Percentiles rank a stretch among this genome's conserved stretches.
Conservation (phyloP, 2,888 invertebrate species). For the Capitulum mitella region DNA sequence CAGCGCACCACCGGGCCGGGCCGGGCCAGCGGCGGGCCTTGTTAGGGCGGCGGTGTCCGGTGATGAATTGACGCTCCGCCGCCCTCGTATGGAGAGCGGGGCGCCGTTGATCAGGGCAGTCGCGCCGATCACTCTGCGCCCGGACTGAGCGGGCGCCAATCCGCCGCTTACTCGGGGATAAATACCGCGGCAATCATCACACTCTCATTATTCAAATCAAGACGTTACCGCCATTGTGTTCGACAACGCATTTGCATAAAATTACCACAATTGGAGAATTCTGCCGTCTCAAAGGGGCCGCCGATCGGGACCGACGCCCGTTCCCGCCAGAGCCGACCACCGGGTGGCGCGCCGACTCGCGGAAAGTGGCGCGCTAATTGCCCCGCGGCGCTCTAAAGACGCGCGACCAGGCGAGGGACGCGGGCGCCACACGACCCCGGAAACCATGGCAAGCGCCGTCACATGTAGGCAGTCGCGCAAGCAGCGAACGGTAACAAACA, state of each 20-base stretch:
- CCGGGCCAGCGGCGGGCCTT: neutral
- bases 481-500: too few species aligned
- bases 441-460: neutral
- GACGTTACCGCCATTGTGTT: neutral
- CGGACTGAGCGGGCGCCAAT: too few species aligned
- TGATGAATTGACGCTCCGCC: neutral
- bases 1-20: neutral
- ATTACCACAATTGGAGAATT: neutral
- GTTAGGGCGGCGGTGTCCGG: neutral
- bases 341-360: neutral
- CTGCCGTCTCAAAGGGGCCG: neutral
- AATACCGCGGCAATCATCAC: neutral
- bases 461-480: too few species aligned
- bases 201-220: neutral
- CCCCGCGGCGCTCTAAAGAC: neutral
- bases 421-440: too few species aligned
- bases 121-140: neutral
- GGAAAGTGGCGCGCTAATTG: neutral
- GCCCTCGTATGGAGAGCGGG: neutral
- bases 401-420: neutral
- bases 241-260: neutral
- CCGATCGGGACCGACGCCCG: too few species aligned
- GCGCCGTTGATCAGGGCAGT: too few species aligned
- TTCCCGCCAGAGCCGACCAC: too few species aligned
- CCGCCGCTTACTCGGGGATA: too few species aligned